Percentiles rank a stretch among this genome's conserved stretches.
Evolutionary conservation across 2,888 invertebrate species (phyloP).

Genomic region (Enchytraeus crypticus): DNA sequence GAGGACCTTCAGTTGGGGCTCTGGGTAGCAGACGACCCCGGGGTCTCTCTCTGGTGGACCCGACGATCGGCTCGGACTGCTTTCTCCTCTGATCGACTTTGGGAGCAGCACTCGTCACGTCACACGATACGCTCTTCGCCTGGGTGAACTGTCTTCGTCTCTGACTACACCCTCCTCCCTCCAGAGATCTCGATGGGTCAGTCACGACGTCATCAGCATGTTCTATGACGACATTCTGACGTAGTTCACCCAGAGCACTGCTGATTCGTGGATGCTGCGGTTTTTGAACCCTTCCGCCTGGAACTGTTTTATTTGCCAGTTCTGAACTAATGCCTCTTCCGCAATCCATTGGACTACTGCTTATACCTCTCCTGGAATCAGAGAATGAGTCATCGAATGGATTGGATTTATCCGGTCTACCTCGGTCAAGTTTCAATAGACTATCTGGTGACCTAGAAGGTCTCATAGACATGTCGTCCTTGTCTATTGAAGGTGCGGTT

Average conservation of each 20-base stretch:
- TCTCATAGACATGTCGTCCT: neutral
- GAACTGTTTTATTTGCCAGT: too few relatives aligned
- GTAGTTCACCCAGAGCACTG: neutral
- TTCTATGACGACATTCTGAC: neutral
- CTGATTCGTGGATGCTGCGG: neutral
- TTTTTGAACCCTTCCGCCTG: neutral
- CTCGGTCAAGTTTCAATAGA: neutral
- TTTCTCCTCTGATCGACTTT: constrained; percentile 8
- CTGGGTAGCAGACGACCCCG: constrained; percentile 2
- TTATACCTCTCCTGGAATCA: neutral
- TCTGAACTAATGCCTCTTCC: too few relatives aligned
- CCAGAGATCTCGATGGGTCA: too few relatives aligned
- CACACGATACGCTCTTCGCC: constrained; percentile 22
- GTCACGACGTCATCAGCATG: neutral
- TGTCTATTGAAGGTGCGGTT: neutral
- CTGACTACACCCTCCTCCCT: too few relatives aligned
- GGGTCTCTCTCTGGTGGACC: neutral
- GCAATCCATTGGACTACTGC: too few relatives aligned
- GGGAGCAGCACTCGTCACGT: constrained; percentile 12
- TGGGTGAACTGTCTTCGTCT: constrained; percentile 11
- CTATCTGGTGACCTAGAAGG: neutral
- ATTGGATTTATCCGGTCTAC: too few relatives aligned
- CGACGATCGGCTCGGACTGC: constrained; percentile 19
- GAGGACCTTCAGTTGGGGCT: constrained; percentile 1
- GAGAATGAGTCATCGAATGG: neutral